These are phyloP conservation scores for Lagocephalus sceleratus DNA, from an alignment of 2,797 vertebrate genomes.

Conservation along the genomic window DNA sequence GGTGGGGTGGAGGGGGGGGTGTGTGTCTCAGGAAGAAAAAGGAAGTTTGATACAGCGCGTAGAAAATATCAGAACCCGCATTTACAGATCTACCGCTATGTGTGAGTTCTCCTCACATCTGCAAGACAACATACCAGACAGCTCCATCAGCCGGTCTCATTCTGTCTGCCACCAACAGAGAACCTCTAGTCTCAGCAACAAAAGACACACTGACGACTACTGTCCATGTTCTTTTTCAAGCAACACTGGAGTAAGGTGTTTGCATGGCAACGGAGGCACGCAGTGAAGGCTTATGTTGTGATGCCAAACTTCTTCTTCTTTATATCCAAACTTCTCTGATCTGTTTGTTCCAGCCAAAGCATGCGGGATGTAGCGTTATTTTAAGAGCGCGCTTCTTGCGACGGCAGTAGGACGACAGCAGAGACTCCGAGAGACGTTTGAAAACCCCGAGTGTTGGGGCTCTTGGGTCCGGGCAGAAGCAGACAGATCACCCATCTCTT, in stretches of 20 bases:
- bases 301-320: too few relatives aligned
- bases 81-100: not conserved
- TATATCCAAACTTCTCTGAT: too few relatives aligned
- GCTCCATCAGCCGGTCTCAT: not conserved
- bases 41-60: not conserved
- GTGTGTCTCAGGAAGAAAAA: conserved; percentile 6
- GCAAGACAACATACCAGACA: not conserved
- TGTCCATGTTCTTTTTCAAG: too few relatives aligned
- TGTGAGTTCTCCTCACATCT: not conserved
- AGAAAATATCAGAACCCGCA: not conserved
- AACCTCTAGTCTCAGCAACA: too few relatives aligned
- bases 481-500: not conserved
- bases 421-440: conserved; percentile 20
- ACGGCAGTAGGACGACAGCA: not conserved
- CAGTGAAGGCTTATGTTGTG: too few relatives aligned
- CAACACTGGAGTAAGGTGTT: too few relatives aligned
- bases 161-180: not conserved
- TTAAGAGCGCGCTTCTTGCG: too few relatives aligned
- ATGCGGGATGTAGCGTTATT: too few relatives aligned
- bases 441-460: not conserved
- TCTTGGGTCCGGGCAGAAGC: not conserved
- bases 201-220: too few relatives aligned
- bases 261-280: too few relatives aligned
- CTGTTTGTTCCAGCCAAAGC: too few relatives aligned
- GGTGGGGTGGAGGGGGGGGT: conserved; percentile 2